These are phyloP conservation scores for Crotalus horridus DNA, from an alignment of 2,113 vertebrate species.

Conservation along the genomic window DNA sequence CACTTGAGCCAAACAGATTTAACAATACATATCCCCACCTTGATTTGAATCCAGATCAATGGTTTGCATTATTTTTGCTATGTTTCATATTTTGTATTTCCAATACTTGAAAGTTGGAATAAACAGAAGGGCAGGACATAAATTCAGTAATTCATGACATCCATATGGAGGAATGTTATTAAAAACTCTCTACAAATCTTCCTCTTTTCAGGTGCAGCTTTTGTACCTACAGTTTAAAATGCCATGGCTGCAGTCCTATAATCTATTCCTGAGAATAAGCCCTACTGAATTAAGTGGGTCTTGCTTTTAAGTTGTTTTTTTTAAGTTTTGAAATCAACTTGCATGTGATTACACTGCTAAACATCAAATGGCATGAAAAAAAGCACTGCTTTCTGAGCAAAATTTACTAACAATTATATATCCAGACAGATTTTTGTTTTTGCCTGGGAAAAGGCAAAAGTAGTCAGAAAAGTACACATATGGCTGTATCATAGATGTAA, in stretches of 20 bases:
- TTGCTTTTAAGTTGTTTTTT: background rate
- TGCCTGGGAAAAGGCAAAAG: background rate
- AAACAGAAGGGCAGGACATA: background rate
- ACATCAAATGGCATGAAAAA: no score
- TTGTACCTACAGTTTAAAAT: background rate
- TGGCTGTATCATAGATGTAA: background rate
- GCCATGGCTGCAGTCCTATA: background rate
- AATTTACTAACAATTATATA: background rate
- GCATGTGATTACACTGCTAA: background rate
- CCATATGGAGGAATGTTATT: background rate
- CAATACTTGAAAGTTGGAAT: background rate
- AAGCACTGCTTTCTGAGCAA: background rate
- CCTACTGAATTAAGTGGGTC: background rate
- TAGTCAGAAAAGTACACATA: background rate
- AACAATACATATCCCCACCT: background rate
- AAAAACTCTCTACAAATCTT: background rate
- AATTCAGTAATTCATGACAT: background rate
- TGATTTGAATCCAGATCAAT: background rate
- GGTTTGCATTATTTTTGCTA: background rate
- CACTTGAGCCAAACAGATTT: background rate
- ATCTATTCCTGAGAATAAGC: background rate
- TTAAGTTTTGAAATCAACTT: background rate
- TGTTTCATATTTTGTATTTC: background rate
- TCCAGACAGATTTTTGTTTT: background rate
- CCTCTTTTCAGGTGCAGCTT: background rate